Evolutionary conservation across 2,113 vertebrate species (phyloP), one percentile per base, ranked within the genome.

Genomic region (Ivindomyrus marchei): DNA sequence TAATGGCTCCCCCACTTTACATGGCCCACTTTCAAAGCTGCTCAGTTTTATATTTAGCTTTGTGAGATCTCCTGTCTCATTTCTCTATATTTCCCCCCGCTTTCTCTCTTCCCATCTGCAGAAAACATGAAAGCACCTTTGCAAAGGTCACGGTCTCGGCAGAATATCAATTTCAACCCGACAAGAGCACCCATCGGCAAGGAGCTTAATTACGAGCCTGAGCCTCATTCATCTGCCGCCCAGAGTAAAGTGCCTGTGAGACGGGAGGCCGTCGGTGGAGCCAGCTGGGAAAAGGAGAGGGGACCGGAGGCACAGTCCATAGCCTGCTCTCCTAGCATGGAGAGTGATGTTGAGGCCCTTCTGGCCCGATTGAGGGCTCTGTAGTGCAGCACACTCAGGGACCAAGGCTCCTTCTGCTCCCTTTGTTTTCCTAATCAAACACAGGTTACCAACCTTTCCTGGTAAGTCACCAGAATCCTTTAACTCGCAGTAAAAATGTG

Each of bases 271-370:
- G 92, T 93, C 92, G 93, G 91, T 1, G 88, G 92, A 93, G 92
- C 96, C 93, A 91, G 91, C 66, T 93, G 92, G 21, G 89, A 49
- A n/a, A 85, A 49, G 36, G 84, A 58, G 39, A 95, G 91, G 94
- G 95, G 95, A 90, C 96, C 95, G 93, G 96, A 96, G 93, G 91
- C 39, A 49, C 94, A 95, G 90, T 89, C 47, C 56, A 85, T 91
- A 0, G 90, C 90, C 46, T 94, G 94, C 90, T 89, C 94, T 89
- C 93, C 95, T 91, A 96, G 96, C 91, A 94, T 91, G 47, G 97
- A 97, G 93, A 91, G 95, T 6, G 98, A 99, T 93, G 97, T 99
- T 13, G 98, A 99, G 94, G 96, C 98, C 93, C 97, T 99, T 17
- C 95, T 99, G 91, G 97, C 98, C 90, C 96, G 96, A 94, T 96